These are phyloP conservation scores for Epizoanthus scotinus DNA, from an alignment of 92 coral and sea anemone genomes.

Conservation along the genomic window DNA sequence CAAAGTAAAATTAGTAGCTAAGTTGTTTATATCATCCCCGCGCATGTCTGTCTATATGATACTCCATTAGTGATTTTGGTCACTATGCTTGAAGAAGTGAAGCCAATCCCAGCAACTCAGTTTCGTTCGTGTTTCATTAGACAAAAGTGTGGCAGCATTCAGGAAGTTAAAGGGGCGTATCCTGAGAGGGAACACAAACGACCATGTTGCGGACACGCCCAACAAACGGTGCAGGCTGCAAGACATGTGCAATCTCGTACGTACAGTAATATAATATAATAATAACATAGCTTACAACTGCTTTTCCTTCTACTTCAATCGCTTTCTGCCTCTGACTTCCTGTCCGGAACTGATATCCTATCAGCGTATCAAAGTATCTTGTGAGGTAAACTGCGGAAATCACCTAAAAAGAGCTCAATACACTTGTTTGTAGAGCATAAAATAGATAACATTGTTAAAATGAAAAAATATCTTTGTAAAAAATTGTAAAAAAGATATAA, in stretches of 20 bases:
- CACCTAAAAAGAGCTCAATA: too few relatives aligned
- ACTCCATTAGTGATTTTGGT: neutral
- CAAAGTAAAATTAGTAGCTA: too few relatives aligned
- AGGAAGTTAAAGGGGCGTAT: conserved; percentile 58
- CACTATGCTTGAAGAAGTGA: too few relatives aligned
- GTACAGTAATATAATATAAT: neutral
- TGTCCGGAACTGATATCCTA: neutral
- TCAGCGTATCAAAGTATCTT: too few relatives aligned
- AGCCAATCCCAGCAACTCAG: neutral
- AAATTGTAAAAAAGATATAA: too few relatives aligned
- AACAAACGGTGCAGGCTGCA: conserved; percentile 57
- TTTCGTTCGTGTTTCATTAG: conserved; percentile 42
- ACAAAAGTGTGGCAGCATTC: conserved; percentile 77
- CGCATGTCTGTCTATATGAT: neutral
- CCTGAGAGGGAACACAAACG: conserved; percentile 20
- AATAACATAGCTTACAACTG: neutral
- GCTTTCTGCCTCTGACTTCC: neutral
- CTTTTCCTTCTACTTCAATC: too few relatives aligned
- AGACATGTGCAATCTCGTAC: conserved; percentile 65
- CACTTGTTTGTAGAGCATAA: too few relatives aligned
- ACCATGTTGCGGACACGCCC: conserved; percentile 13
- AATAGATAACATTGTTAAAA: too few relatives aligned
- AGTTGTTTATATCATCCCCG: too few relatives aligned
- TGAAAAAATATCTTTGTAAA: too few relatives aligned
- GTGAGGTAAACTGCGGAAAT: too few relatives aligned